Percentiles rank a stretch among this genome's conserved stretches.
Conservation (phyloP, 2,113 vertebrate species). For the Tringa solitaria region DNA sequence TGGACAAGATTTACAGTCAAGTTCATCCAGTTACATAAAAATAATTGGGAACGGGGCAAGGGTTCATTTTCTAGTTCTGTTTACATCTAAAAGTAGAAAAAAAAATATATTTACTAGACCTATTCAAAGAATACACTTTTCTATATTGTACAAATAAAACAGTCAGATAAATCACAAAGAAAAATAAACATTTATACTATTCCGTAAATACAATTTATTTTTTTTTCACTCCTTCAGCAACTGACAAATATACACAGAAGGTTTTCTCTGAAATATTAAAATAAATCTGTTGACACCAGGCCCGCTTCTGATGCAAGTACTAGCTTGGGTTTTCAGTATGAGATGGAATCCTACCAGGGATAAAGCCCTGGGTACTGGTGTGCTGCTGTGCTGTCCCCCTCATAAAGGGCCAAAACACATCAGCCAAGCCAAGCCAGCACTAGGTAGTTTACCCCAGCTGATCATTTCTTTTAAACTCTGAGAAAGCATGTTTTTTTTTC, state of each 20-base stretch:
- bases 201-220: slow-evolving; percentile 62
- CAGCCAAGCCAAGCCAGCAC: neutral
- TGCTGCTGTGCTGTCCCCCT: too few species aligned
- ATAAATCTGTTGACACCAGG: neutral
- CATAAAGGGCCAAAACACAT: neutral
- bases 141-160: slow-evolving; percentile 85
- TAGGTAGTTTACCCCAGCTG: neutral
- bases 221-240: neutral
- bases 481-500: too few species aligned
- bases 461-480: neutral
- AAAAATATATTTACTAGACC: slow-evolving; percentile 86
- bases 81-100: slow-evolving; percentile 81
- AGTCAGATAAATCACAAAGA: slow-evolving; percentile 79
- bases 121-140: slow-evolving; percentile 85
- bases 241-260: neutral
- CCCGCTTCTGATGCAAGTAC: neutral
- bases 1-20: slow-evolving; percentile 65
- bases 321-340: neutral
- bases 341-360: neutral
- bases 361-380: neutral
- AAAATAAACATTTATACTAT: slow-evolving; percentile 91
- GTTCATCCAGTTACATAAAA: slow-evolving; percentile 65
- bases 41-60: slow-evolving; percentile 64
- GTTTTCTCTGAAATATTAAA: neutral
- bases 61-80: slow-evolving; percentile 82